Conservation (phyloP, 1,140 invertebrate species). For the Cydia amplana region DNA sequence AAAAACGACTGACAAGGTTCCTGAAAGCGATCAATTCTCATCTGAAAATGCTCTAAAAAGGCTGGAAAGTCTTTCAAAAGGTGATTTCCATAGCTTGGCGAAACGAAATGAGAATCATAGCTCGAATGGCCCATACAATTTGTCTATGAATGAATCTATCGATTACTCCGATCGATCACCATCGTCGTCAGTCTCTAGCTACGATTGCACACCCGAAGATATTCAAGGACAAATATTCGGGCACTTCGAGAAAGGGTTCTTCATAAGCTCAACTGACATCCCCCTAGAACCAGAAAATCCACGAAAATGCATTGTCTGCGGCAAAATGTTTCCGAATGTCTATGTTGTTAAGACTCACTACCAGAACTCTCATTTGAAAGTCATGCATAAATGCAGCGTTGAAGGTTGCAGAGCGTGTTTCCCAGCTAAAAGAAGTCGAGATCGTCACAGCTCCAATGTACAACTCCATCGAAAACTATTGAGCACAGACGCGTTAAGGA, state of each 20-base stretch:
- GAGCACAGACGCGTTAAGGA: slow-evolving; percentile 81
- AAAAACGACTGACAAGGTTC: slow-evolving; percentile 42
- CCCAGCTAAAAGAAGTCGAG: slow-evolving; percentile 95
- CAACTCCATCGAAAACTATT: slow-evolving; percentile 94
- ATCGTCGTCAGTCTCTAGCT: slow-evolving; percentile 81
- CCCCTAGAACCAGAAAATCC: slow-evolving; percentile 90
- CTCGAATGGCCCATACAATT: slow-evolving; percentile 59
- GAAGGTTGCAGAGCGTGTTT: slow-evolving; percentile 98
- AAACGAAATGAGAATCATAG: slow-evolving; percentile 57
- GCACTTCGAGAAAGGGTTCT: slow-evolving; percentile 86
- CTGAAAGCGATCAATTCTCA: slow-evolving; percentile 56
- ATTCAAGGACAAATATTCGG: slow-evolving; percentile 82
- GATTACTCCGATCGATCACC: slow-evolving; percentile 80
- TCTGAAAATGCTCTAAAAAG: slow-evolving; percentile 86
- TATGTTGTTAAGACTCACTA: slow-evolving; percentile 98
- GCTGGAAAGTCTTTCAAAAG: slow-evolving; percentile 90
- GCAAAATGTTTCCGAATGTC: slow-evolving; percentile 96
- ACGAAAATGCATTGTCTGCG: slow-evolving; percentile 93
- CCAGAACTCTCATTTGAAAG: slow-evolving; percentile 96
- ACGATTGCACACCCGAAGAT: slow-evolving; percentile 81
- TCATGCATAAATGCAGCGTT: slow-evolving; percentile 97
- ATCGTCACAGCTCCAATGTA: slow-evolving; percentile 95
- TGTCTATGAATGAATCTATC: slow-evolving; percentile 68
- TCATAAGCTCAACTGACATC: slow-evolving; percentile 87
- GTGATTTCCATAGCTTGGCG: slow-evolving; percentile 83